Conservation (phyloP, 2,113 vertebrate genomes). For the Mastomys coucha region DNA sequence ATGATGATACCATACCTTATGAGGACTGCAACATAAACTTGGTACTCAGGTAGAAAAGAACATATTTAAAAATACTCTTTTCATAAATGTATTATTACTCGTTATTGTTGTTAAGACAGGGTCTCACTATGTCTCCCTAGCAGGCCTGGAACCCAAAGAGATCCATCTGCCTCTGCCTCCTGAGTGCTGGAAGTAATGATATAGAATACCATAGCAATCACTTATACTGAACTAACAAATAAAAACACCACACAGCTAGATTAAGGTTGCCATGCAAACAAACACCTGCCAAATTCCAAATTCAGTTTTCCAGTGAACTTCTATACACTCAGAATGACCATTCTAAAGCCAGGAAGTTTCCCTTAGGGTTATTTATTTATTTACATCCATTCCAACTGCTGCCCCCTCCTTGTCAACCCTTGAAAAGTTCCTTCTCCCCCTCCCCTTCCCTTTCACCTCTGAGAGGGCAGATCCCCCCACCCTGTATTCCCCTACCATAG, state of each 20-base stretch:
- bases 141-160: neutral
- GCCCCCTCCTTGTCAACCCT: too few species aligned
- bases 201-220: neutral
- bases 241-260: neutral
- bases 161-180: neutral
- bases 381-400: too few species aligned
- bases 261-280: neutral
- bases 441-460: too few species aligned
- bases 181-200: neutral
- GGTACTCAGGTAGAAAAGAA: slow-evolving; percentile 37
- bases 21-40: slow-evolving; percentile 1
- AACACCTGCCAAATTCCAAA: neutral
- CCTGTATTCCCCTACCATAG: too few species aligned
- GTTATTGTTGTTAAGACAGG: neutral
- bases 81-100: neutral
- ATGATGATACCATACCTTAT: neutral
- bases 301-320: neutral
- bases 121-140: neutral
- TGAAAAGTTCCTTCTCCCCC: too few species aligned
- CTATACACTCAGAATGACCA: neutral
- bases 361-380: neutral
- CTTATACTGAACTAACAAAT: neutral
- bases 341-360: neutral
- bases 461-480: too few species aligned
- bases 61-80: neutral